Evolutionary conservation across 2,888 invertebrate species (phyloP).

Genomic region (Pachydiplax longipennis): DNA sequence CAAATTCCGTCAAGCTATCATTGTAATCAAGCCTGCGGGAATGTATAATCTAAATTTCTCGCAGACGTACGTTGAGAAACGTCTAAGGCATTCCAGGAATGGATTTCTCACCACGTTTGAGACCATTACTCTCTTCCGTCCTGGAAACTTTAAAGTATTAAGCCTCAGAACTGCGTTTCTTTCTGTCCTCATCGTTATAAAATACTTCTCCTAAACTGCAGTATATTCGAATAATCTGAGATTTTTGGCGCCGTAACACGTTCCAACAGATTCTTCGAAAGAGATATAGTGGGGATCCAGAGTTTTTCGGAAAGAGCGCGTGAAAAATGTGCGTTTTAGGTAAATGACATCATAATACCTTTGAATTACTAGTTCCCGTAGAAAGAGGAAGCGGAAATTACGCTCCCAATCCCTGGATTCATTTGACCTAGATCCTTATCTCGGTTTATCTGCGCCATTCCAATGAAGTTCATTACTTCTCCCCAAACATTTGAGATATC

Average conservation of each 20-base stretch:
- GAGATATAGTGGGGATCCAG: neutral
- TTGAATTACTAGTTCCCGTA: neutral
- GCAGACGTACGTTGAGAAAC: too few relatives aligned
- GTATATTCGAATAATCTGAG: neutral
- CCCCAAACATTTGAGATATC: neutral
- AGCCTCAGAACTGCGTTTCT: neutral
- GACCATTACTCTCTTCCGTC: neutral
- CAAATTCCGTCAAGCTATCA: too few relatives aligned
- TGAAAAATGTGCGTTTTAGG: neutral
- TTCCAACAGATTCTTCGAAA: neutral
- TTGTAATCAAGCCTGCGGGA: too few relatives aligned
- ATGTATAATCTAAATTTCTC: too few relatives aligned
- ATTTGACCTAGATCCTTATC: neutral
- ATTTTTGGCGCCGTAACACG: neutral
- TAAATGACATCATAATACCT: neutral
- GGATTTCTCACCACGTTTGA: too few relatives aligned
- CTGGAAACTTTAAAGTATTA: neutral
- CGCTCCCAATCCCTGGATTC: neutral
- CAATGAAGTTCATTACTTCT: neutral
- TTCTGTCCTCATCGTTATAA: neutral
- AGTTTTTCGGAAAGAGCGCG: neutral
- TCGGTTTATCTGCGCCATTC: neutral
- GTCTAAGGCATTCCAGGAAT: too few relatives aligned
- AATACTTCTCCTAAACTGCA: neutral
- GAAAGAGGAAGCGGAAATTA: neutral